Conservation (phyloP, 2,888 invertebrate species). For the Sinhomidia bicolor region DNA sequence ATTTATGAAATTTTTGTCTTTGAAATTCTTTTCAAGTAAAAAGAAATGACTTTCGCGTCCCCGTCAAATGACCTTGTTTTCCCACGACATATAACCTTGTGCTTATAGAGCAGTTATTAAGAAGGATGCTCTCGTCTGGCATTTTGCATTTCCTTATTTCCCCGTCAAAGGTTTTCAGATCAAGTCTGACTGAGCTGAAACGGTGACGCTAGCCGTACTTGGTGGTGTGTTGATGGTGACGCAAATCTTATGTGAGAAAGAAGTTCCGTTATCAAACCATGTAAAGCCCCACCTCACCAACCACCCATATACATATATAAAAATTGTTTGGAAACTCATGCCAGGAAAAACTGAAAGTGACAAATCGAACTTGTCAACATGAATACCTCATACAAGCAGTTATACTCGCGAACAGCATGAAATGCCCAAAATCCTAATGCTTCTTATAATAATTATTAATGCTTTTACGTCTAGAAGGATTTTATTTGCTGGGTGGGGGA, state of each 20-base stretch:
- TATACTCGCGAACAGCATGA: not conserved
- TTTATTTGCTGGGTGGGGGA: not conserved
- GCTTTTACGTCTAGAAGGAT: not conserved
- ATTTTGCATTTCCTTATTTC: not conserved
- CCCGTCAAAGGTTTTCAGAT: not conserved
- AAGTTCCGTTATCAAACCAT: too few species aligned
- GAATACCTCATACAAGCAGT: not conserved
- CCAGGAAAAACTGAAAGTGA: constrained; percentile 5
- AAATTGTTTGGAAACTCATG: not conserved
- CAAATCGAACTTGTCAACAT: constrained; percentile 14
- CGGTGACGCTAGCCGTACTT: too few species aligned
- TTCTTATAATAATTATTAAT: constrained; percentile 1
- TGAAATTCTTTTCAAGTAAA: not conserved
- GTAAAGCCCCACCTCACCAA: too few species aligned
- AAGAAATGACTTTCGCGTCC: not conserved
- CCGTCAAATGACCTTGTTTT: not conserved
- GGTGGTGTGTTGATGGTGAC: too few species aligned
- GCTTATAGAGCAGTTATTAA: not conserved
- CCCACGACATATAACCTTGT: not conserved
- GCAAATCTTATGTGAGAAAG: too few species aligned
- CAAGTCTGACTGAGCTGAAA: too few species aligned
- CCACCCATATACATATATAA: too few species aligned
- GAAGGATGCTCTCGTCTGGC: not conserved
- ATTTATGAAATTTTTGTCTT: not conserved
- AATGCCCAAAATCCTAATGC: not conserved